Evolutionary conservation across 2,797 vertebrate species (phyloP).

Genomic region (Apogon talboti): DNA sequence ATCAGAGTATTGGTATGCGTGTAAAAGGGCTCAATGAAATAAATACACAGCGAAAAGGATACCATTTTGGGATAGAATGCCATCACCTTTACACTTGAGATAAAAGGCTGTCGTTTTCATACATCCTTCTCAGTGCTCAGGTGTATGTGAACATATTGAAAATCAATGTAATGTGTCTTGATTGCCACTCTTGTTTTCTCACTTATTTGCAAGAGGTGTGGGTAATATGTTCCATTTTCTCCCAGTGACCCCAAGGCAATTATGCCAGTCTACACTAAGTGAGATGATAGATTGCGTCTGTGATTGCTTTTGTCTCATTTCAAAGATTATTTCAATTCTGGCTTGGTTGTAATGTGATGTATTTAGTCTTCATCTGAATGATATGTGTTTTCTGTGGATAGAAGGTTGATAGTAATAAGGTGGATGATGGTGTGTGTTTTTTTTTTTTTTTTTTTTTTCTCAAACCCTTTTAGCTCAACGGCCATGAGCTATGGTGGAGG

Average conservation of each 20-base stretch:
- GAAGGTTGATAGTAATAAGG: not conserved
- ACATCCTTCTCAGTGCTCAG: constrained; percentile 1
- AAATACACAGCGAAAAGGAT: not conserved
- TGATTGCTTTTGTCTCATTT: constrained; percentile 34
- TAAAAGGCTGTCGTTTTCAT: constrained; percentile 1
- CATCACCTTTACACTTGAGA: not conserved
- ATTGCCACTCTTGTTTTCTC: constrained; percentile 33
- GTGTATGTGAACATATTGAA: constrained; percentile 21
- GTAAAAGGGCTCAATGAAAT: no score
- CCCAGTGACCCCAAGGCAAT: constrained; percentile 34
- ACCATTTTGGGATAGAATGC: no score
- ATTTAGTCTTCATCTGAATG: constrained; percentile 11
- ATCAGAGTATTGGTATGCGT: no score
- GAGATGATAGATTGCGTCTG: constrained; percentile 38
- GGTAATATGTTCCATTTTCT: constrained; percentile 39
- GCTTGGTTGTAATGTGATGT: constrained; percentile 1
- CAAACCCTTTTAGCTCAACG: no score
- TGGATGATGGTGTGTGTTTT: constrained; percentile 3
- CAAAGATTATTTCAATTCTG: constrained; percentile 22
- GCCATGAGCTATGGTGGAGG: no score
- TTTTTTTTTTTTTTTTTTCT: not conserved
- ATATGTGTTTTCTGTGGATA: not conserved
- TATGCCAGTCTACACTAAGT: constrained; percentile 24
- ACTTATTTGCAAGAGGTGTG: constrained; percentile 17
- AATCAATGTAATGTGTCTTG: constrained; percentile 26